A percentile compares a stretch with the other conserved stretches of the same genome.
These are phyloP conservation scores for Lamellibrachia satsuma DNA, from an alignment of 2,888 invertebrate genomes.

Conservation along the genomic window DNA sequence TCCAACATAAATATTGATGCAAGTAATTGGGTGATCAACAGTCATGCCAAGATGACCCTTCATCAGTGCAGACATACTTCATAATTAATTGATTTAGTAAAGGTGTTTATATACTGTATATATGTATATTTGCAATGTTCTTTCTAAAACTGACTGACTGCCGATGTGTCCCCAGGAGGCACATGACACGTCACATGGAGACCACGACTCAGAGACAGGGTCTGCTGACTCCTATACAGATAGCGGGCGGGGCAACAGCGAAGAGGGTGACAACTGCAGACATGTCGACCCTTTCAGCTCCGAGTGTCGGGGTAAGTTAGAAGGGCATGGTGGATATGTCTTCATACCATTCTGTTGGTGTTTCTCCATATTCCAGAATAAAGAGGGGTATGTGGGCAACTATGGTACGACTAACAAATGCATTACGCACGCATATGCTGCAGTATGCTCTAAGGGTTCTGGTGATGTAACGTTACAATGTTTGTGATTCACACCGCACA, in stretches of 20 bases:
- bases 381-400: background rate
- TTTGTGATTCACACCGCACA: background rate
- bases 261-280: constrained; percentile 30
- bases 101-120: too few species aligned
- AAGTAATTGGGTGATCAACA: too few species aligned
- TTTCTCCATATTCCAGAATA: background rate
- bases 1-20: too few species aligned
- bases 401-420: background rate
- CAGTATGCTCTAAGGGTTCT: background rate
- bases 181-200: constrained; percentile 19
- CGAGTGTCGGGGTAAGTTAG: background rate
- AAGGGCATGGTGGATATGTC: background rate
- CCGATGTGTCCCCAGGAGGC: background rate
- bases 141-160: background rate
- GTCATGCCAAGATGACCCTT: too few species aligned
- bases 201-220: constrained; percentile 35
- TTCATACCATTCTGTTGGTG: background rate
- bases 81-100: too few species aligned
- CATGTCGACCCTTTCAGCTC: constrained; percentile 1
- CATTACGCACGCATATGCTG: constrained; percentile 12
- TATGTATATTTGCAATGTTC: background rate
- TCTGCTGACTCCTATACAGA: constrained; percentile 35
- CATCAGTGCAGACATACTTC: too few species aligned
- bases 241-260: constrained; percentile 38
- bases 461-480: background rate